These are phyloP conservation scores for Desoria tigrina DNA, from an alignment of 2,888 invertebrate genomes.

Conservation along the genomic window DNA sequence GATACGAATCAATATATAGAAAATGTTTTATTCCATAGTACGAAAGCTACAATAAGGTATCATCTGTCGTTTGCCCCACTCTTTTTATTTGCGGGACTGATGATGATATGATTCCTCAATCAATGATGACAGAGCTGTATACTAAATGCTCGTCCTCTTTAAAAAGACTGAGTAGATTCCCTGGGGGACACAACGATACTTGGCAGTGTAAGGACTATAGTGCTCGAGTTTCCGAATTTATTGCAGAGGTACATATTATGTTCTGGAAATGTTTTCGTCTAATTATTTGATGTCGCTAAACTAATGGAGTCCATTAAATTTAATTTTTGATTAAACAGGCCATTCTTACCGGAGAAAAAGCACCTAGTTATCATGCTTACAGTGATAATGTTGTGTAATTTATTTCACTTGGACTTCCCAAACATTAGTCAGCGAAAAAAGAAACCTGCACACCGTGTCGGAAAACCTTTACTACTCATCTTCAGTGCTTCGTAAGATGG, in stretches of 20 bases:
- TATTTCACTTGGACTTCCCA: background rate
- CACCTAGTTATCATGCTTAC: slow-evolving; percentile 37
- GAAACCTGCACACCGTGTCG: too few species aligned
- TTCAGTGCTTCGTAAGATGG: too few species aligned
- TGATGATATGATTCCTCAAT: slow-evolving; percentile 84
- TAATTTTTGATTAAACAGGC: background rate
- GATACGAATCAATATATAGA: too few species aligned
- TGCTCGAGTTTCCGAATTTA: slow-evolving; percentile 53
- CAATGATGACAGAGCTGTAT: slow-evolving; percentile 83
- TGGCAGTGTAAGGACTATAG: slow-evolving; percentile 83
- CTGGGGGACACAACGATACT: slow-evolving; percentile 92
- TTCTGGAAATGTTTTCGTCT: background rate
- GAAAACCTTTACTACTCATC: too few species aligned
- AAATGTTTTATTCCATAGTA: slow-evolving; percentile 56
- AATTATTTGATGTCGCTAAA: background rate
- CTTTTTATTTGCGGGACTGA: slow-evolving; percentile 85
- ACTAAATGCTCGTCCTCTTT: slow-evolving; percentile 71
- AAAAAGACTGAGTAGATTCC: slow-evolving; percentile 76
- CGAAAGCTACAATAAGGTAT: slow-evolving; percentile 67
- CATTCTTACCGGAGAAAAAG: background rate
- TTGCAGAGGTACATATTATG: slow-evolving; percentile 31
- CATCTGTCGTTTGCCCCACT: slow-evolving; percentile 72
- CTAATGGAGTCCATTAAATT: background rate
- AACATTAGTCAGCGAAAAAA: too few species aligned
- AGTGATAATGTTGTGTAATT: slow-evolving; percentile 49